Evolutionary conservation across 2,113 vertebrate genomes (phyloP).

Genomic region (Erythrocercus mccallii): DNA sequence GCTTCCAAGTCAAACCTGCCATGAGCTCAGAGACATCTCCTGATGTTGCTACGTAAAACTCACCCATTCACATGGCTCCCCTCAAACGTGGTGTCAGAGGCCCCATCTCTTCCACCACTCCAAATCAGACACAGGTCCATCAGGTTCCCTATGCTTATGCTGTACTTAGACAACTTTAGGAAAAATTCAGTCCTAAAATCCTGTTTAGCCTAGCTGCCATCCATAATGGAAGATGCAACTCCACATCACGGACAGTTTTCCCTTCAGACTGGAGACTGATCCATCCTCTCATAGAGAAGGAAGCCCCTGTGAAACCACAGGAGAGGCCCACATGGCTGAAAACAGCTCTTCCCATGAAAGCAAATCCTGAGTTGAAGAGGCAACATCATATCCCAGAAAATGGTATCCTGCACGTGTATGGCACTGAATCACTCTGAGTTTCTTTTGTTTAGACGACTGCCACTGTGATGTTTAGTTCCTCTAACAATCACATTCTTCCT

Average conservation of each 20-base stretch:
- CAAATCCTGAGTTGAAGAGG: background rate
- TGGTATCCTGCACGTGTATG: rapidly evolving
- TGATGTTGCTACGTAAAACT: background rate
- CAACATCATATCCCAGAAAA: background rate
- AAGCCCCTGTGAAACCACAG: background rate
- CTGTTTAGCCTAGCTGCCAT: background rate
- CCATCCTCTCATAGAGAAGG: background rate
- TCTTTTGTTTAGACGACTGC: background rate
- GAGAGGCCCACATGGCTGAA: background rate
- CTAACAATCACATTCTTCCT: background rate
- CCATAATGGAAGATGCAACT: background rate
- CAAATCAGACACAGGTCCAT: background rate
- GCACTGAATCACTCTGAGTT: background rate
- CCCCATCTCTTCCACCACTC: background rate
- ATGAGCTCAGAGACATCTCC: background rate
- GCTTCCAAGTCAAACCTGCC: background rate
- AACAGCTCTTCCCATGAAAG: background rate
- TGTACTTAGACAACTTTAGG: background rate
- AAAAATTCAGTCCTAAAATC: background rate
- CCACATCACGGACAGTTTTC: background rate
- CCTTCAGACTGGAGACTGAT: background rate
- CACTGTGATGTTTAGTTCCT: background rate
- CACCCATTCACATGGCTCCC: background rate
- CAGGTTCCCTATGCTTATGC: background rate
- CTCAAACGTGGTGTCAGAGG: background rate